These are phyloP conservation scores for Alethe diademata DNA, from an alignment of 2,113 vertebrate genomes.

Conservation along the genomic window DNA sequence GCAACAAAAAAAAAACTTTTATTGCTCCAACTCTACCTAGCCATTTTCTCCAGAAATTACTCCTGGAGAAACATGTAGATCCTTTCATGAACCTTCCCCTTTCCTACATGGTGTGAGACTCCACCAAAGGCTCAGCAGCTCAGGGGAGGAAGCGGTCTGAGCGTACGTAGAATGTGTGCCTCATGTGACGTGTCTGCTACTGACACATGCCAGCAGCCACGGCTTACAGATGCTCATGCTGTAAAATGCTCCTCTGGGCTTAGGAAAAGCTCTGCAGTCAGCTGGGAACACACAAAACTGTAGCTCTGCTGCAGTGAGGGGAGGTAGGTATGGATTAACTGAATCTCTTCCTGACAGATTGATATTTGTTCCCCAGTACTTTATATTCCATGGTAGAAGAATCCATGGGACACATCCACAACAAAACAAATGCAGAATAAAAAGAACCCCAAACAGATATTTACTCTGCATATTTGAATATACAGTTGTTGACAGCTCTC, in stretches of 20 bases:
- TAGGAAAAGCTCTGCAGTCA: neutral
- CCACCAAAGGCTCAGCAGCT: neutral
- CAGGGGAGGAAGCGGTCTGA: accelerated
- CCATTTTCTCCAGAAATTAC: neutral
- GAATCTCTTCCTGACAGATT: neutral
- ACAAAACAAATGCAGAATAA: neutral
- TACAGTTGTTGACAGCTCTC: neutral
- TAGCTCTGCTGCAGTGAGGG: neutral
- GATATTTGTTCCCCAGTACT: neutral
- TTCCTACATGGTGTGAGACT: accelerated
- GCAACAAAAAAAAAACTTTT: neutral
- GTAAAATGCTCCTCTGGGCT: neutral
- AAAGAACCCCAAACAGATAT: neutral
- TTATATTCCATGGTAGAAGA: neutral
- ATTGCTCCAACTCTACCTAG: neutral
- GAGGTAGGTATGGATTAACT: neutral
- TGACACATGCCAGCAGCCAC: neutral
- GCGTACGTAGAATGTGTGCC: accelerated
- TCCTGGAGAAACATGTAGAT: neutral
- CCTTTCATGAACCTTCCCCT: neutral
- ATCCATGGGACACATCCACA: neutral
- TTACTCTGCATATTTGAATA: neutral
- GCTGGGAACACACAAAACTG: neutral
- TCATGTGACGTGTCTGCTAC: neutral
- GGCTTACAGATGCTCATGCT: neutral